phyloP scores from a whole-genome alignment of 2,888 invertebrate genomes.

The Silvanus unidentatus region DNA sequence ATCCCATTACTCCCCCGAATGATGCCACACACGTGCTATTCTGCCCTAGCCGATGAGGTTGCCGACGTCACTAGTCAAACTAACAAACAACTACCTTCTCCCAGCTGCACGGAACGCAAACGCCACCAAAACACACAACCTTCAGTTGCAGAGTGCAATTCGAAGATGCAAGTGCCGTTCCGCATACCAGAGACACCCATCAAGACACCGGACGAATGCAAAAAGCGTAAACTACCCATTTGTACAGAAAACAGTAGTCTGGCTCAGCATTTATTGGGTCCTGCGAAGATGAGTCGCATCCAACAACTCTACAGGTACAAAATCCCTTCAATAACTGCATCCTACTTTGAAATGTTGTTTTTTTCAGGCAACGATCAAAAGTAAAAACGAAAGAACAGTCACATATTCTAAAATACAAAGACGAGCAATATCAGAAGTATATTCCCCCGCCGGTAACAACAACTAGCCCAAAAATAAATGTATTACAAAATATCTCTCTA shows the following conservation, averaged over 20 bases:
- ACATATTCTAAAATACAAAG: conserved; percentile 17
- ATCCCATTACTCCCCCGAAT: conserved; percentile 78
- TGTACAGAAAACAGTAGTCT: conserved; percentile 37
- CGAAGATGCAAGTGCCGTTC: conserved; percentile 26
- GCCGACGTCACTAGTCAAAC: conserved; percentile 60
- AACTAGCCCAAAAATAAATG: conserved; percentile 36
- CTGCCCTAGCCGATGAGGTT: conserved; percentile 75
- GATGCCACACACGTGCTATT: conserved; percentile 79
- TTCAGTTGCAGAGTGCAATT: too few species aligned
- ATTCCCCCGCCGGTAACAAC: conserved; percentile 12
- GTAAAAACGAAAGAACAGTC: conserved; percentile 18
- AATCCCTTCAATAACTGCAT: conserved; percentile 8
- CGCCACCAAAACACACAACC: conserved; percentile 19
- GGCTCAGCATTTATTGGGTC: conserved; percentile 41
- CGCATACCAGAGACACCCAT: conserved; percentile 42
- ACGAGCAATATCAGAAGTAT: conserved; percentile 3
- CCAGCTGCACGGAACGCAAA: conserved; percentile 47
- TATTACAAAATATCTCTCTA: conserved; percentile 39
- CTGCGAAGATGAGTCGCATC: conserved; percentile 41
- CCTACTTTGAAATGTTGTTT: background rate
- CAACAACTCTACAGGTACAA: conserved; percentile 44
- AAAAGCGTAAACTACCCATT: conserved; percentile 38
- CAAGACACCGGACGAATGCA: conserved; percentile 30
- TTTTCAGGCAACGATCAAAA: conserved; percentile 33
- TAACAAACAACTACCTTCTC: conserved; percentile 54